Evolutionary conservation across 2,113 vertebrate genomes (phyloP), one percentile per base, ranked within the genome.

Genomic region (Oryzias javanicus): DNA sequence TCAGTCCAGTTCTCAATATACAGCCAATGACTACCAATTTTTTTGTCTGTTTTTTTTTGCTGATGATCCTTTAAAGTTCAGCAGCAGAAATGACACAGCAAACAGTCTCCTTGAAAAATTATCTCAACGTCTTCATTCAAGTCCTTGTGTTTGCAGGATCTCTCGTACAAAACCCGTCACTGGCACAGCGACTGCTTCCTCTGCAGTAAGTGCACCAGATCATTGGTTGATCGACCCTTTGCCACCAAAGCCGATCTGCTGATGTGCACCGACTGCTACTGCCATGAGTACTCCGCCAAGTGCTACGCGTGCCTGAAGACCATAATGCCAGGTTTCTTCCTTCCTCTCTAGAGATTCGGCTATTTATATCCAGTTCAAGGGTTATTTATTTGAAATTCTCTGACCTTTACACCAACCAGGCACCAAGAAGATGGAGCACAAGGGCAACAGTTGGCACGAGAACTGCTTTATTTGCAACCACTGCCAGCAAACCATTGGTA

Each of bases 361-460:
- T 35, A 35, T 35, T 35, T 35, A 2, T 35, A 35, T 35, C 35
- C 8, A 13, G 8, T 35, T 35, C 0, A 12, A 12, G 35, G 35
- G 2, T 35, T 35, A 35, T 35, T 35, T 35, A 35, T 35, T 35
- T 35, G 35, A 35, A 35, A 35, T 35, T 35, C 35, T 47, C n/a
- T 47, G 18, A 19, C 16, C n/a, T 6, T 12, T 19, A 7, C 25
- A 8, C 29, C 25, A 27, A 29, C 17, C 86, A 98, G 97, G 97
- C 49, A 95, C 95, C 57, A 96, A 95, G 78, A 98, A 97, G 89
- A 98, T 99, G 96, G 97, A 98, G 79, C 95, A 98, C 52, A 97
- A 95, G 75, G 95, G 94, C 51, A 95, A 89, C 85, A 98, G 94
- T 79, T 98, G 97, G 97, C 97, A 99, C 0, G 95, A 98, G 94